Evolutionary conservation across 2,113 vertebrate species (phyloP).

Genomic region (Ginglymostoma cirratum): DNA sequence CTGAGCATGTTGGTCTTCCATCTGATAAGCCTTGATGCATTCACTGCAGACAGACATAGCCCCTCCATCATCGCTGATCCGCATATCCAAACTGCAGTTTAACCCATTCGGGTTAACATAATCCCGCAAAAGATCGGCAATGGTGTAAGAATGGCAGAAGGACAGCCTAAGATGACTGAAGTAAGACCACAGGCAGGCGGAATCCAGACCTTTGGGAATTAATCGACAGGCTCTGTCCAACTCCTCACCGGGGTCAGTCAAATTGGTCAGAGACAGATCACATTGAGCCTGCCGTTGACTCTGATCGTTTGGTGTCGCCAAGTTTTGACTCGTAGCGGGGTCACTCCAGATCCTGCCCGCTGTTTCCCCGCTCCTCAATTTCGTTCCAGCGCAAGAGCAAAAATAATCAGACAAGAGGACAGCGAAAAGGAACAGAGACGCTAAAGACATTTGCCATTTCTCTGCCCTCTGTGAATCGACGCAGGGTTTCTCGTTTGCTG

Average conservation of each 20-base stretch:
- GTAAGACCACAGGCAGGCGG: conserved; percentile 67
- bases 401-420: conserved; percentile 69
- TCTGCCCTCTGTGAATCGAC: conserved; percentile 69
- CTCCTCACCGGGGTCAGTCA: conserved; percentile 55
- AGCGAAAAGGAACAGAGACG: conserved; percentile 67
- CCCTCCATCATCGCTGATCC: conserved; percentile 52
- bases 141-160: conserved; percentile 72
- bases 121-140: conserved; percentile 72
- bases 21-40: conserved; percentile 71
- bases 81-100: conserved; percentile 67
- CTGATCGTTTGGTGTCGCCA: conserved; percentile 28
- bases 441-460: conserved; percentile 71
- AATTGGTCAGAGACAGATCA: conserved; percentile 54
- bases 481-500: conserved; percentile 65
- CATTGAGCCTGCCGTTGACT: conserved; percentile 43
- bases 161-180: conserved; percentile 74
- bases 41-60: conserved; percentile 55
- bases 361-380: conserved; percentile 55
- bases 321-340: not conserved
- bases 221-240: conserved; percentile 57
- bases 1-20: conserved; percentile 81
- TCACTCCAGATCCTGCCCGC: conserved; percentile 6
- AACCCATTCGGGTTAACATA: conserved; percentile 71
- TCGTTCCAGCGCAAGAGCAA: conserved; percentile 65
- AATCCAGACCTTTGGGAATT: conserved; percentile 36